Percentiles rank a stretch among this genome's conserved stretches.
Evolutionary conservation across 2,888 invertebrate species (phyloP).

Genomic region (Cantharis rufa): DNA sequence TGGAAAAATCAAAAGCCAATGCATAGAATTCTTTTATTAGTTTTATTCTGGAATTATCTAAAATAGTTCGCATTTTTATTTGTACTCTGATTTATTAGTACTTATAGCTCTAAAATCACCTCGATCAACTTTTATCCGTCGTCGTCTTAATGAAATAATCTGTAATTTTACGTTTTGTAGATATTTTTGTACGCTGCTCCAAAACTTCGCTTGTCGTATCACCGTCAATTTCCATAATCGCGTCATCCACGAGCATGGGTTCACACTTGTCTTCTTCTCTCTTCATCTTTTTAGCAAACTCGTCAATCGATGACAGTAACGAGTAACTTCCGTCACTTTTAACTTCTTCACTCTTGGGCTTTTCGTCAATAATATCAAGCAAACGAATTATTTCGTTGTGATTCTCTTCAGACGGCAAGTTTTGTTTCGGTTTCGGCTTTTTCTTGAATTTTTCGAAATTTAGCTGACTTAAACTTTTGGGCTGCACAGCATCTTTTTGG

Average conservation of each 20-base stretch:
- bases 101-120: background rate
- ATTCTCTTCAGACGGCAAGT: constrained; percentile 19
- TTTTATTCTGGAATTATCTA: background rate
- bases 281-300: constrained; percentile 21
- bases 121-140: constrained; percentile 22
- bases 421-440: background rate
- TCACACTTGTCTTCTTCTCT: background rate
- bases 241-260: constrained; percentile 26
- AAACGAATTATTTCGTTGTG: constrained; percentile 37
- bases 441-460: background rate
- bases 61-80: background rate
- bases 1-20: background rate
- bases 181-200: background rate
- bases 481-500: constrained; percentile 4
- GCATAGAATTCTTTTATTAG: background rate
- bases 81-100: background rate
- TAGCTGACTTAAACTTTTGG: background rate
- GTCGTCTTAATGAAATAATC: constrained; percentile 40
- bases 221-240: background rate
- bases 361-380: constrained; percentile 44
- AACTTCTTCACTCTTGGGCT: constrained; percentile 5
- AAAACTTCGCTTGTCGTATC: background rate
- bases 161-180: constrained; percentile 37
- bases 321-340: constrained; percentile 3
- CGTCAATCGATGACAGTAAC: constrained; percentile 37